Evolutionary conservation across 2,113 vertebrate genomes (phyloP), one percentile per base, ranked within the genome.

Genomic region (Vulpes lagopus): DNA sequence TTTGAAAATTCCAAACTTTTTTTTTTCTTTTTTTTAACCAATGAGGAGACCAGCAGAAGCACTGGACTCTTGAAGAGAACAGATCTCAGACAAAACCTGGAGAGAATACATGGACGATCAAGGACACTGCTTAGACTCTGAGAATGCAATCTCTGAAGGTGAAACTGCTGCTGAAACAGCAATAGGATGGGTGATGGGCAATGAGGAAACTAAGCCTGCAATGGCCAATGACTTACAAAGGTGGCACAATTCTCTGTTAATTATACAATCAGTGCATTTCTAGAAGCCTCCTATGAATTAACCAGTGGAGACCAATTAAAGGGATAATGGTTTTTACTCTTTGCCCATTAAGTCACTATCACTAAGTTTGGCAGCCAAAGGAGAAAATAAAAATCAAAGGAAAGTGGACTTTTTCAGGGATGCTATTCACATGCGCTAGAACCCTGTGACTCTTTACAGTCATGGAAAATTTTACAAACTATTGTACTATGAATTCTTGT

Each of bases 391-490:
- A 93, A 90, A 89, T 53, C 19, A 82, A 85, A 93, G 60, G 57
- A 92, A 97, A 97, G 88, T 96, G 76, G 35, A 97, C 73, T 92
- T 96, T 96, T 89, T 95, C 93, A 57, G 10, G 8, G 22, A 91
- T 57, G 65, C 12, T 74, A 93, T 92, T 97, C 49, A 94, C 96
- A 94, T 27, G 55, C 88, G 87, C 43, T 23, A 90, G 95, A 97
- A 95, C 8, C 62, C 78, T 90, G 32, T 27, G 19, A 14, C 69
- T 86, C 59, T 87, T 74, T 59, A 80, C 1, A 92, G 89, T 97
- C 93, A 97, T 89, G 94, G 95, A 95, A 97, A 95, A 53, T 92
- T 92, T 98, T 97, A 98, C 78, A 95, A n/a, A 83, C 96, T 93
- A 96, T 93, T 60, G 27, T 55, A n/a, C 27, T 95, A 94, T 49